phyloP scores from a whole-genome alignment of 2,113 vertebrate species.

The Salvelinus alpinus region DNA sequence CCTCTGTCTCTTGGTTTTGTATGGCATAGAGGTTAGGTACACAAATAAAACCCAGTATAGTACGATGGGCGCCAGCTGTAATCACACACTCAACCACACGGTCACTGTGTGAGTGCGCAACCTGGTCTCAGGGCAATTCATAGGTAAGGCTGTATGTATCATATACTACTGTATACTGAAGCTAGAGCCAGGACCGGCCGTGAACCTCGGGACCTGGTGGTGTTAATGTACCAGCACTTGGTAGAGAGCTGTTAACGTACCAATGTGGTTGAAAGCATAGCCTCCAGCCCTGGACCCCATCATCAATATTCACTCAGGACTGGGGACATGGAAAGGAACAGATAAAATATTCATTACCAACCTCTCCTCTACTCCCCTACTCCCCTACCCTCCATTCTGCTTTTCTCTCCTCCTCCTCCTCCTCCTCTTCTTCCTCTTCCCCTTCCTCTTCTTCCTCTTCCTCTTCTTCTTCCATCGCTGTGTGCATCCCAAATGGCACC shows the following conservation, averaged over 20 bases:
- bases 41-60: not conserved
- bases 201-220: too few relatives aligned
- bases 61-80: too few relatives aligned
- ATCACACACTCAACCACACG: too few relatives aligned
- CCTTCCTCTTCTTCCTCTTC: too few relatives aligned
- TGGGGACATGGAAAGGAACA: constrained; percentile 43
- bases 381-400: constrained; percentile 16
- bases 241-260: not conserved
- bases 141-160: too few relatives aligned
- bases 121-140: too few relatives aligned
- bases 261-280: not conserved
- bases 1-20: not conserved
- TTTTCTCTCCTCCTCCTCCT: not conserved
- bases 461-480: constrained; percentile 6
- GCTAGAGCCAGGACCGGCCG: too few relatives aligned
- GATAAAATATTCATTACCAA: constrained; percentile 66
- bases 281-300: constrained; percentile 33
- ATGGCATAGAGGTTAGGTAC: not conserved
- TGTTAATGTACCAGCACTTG: too few relatives aligned
- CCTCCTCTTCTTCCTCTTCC: too few relatives aligned
- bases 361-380: constrained; percentile 20
- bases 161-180: too few relatives aligned
- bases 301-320: constrained; percentile 66
- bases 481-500: not conserved
- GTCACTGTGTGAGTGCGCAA: too few relatives aligned